Conservation (phyloP, 2,797 vertebrate species). For the Thunnus albacares region DNA sequence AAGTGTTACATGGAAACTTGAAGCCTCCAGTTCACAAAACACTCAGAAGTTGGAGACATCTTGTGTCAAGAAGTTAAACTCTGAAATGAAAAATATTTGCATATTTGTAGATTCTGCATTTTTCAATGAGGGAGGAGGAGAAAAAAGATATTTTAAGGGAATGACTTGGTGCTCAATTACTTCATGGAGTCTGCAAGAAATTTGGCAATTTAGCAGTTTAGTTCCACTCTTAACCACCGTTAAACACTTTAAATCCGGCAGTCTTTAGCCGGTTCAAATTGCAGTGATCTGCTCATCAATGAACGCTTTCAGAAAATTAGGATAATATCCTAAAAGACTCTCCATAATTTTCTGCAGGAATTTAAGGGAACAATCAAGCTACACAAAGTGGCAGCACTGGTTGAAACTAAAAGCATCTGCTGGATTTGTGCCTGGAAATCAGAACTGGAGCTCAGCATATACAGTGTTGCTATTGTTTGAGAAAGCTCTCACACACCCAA, state of each 20-base stretch:
- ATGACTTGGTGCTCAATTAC: conserved; percentile 28
- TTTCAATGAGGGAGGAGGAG: no score
- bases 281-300: conserved; percentile 27
- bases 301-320: conserved; percentile 41
- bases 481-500: not conserved
- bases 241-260: conserved; percentile 55
- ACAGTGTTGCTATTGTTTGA: not conserved
- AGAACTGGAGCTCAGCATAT: not conserved
- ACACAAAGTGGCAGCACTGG: not conserved
- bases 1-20: not conserved
- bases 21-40: not conserved
- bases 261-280: conserved; percentile 45
- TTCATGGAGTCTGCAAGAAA: conserved; percentile 45
- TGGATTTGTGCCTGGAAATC: no score
- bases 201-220: conserved; percentile 33
- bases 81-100: no score
- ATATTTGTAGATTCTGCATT: no score
- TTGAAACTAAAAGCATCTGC: not conserved
- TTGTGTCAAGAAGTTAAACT: no score
- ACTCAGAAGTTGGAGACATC: no score
- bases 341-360: conserved; percentile 27
- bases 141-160: not conserved
- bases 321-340: conserved; percentile 26
- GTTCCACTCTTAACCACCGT: conserved; percentile 35
- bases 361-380: not conserved